Evolutionary conservation across 2,797 vertebrate species (phyloP).

Genomic region (Tapera naevia): DNA sequence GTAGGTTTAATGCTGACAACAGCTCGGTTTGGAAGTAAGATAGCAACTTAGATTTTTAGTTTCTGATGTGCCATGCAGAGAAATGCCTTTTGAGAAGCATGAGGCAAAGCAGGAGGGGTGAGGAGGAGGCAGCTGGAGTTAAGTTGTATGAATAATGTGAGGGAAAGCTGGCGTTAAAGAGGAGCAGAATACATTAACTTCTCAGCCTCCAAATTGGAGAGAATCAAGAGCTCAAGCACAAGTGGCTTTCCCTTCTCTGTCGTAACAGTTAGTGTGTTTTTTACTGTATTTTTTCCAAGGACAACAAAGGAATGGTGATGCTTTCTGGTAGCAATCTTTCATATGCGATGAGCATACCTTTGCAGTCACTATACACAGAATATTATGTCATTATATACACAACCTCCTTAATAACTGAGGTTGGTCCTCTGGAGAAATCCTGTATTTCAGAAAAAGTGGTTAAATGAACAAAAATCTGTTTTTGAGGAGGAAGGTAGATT

Average conservation of each 20-base stretch:
- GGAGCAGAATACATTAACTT: slow-evolving; percentile 57
- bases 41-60: slow-evolving; percentile 50
- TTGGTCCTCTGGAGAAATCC: background rate
- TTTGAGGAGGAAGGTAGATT: background rate
- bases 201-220: background rate
- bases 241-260: background rate
- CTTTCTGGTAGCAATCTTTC: background rate
- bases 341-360: background rate
- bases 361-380: background rate
- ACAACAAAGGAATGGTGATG: background rate
- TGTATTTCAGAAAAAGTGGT: background rate
- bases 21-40: slow-evolving; percentile 54
- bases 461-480: background rate
- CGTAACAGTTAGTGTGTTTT: background rate
- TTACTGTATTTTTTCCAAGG: background rate
- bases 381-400: background rate
- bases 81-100: slow-evolving; percentile 60
- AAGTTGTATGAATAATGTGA: slow-evolving; percentile 38
- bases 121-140: slow-evolving; percentile 45
- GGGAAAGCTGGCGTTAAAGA: slow-evolving; percentile 33
- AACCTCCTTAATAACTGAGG: background rate
- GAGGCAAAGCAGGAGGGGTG: slow-evolving; percentile 40
- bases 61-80: slow-evolving; percentile 38
- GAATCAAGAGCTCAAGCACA: background rate
- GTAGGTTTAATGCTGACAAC: slow-evolving; percentile 66